phyloP scores from a whole-genome alignment of 2,888 invertebrate species.

The Entomobrya multifasciata region DNA sequence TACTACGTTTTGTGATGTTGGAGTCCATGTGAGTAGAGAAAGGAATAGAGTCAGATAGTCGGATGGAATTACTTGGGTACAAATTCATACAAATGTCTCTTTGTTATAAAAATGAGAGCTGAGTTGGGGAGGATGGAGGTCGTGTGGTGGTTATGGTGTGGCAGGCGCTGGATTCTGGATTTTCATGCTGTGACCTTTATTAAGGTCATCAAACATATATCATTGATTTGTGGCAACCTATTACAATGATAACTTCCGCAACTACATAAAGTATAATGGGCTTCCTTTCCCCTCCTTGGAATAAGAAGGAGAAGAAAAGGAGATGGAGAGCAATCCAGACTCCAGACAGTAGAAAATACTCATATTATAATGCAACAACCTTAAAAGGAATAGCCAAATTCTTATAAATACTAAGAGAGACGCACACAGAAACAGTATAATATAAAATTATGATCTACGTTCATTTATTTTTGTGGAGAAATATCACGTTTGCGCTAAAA shows the following conservation, averaged over 20 bases:
- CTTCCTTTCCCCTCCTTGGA: neutral
- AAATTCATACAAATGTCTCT: conserved; percentile 39
- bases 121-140: neutral
- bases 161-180: conserved; percentile 48
- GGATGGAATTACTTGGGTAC: conserved; percentile 35
- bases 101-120: conserved; percentile 10
- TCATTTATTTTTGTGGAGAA: neutral
- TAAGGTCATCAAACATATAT: conserved; percentile 74
- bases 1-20: conserved; percentile 8
- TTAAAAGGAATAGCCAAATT: too few relatives aligned
- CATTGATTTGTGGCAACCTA: conserved; percentile 77
- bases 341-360: neutral
- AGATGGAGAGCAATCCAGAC: too few relatives aligned
- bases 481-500: conserved; percentile 73
- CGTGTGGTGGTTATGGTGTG: neutral
- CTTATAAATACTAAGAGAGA: too few relatives aligned
- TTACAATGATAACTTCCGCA: conserved; percentile 78
- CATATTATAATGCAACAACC: neutral
- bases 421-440: conserved; percentile 3
- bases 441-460: conserved; percentile 7
- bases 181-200: conserved; percentile 76
- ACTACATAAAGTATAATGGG: conserved; percentile 55
- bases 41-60: conserved; percentile 22
- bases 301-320: too few relatives aligned
- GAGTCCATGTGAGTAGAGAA: neutral